Conservation (phyloP, 2,113 vertebrate genomes). For the Carlito syrichta region DNA sequence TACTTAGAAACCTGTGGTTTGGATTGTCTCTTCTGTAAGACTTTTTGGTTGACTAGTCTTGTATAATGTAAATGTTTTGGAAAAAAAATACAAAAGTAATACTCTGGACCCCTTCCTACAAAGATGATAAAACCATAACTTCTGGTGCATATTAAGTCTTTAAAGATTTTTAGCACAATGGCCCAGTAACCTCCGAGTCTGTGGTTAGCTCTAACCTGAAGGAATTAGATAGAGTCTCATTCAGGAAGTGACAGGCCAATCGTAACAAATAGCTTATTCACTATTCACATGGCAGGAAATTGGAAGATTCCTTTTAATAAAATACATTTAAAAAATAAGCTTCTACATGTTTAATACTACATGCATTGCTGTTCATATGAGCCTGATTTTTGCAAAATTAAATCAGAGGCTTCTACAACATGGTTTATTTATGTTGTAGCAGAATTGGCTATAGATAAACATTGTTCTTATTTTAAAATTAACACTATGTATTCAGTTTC, state of each 20-base stretch:
- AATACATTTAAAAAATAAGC: not conserved
- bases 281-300: rapidly evolving
- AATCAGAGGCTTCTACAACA: not conserved
- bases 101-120: not conserved
- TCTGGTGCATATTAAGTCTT: rapidly evolving
- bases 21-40: not conserved
- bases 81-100: no score
- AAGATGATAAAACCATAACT: not conserved
- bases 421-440: not conserved
- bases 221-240: not conserved
- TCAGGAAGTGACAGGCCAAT: not conserved
- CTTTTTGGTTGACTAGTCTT: not conserved
- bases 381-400: not conserved
- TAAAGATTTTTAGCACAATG: rapidly evolving
- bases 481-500: not conserved
- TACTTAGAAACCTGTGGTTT: no score
- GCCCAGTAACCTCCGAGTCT: rapidly evolving
- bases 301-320: not conserved
- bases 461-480: not conserved
- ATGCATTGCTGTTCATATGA: not conserved
- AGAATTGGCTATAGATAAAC: not conserved
- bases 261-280: rapidly evolving
- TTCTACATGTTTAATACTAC: not conserved
- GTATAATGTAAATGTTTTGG: not conserved
- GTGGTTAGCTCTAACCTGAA: not conserved